Percentiles rank a stretch among this genome's conserved stretches.
These are phyloP conservation scores for Calliopsis andreniformis DNA, from an alignment of 1,140 invertebrate species.

Conservation along the genomic window DNA sequence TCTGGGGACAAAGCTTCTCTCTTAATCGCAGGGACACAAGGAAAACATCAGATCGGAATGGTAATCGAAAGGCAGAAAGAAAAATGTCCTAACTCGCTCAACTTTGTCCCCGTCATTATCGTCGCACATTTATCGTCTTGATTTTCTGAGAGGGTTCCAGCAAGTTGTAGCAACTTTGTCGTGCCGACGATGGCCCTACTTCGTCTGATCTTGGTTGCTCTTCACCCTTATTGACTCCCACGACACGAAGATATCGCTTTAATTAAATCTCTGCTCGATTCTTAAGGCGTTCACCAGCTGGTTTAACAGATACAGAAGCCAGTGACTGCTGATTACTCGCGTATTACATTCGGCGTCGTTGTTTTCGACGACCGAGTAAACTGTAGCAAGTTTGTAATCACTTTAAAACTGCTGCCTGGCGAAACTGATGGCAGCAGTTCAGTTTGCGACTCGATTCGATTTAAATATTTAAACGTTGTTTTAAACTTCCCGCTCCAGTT, in stretches of 20 bases:
- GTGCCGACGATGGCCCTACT: background rate
- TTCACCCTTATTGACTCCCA: background rate
- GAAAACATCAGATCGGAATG: constrained; percentile 17
- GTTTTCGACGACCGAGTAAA: constrained; percentile 21
- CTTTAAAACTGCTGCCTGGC: constrained; percentile 27
- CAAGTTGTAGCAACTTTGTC: background rate
- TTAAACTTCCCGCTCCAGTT: constrained; percentile 27
- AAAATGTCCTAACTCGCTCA: background rate
- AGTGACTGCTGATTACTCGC: constrained; percentile 21
- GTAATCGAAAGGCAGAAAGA: constrained; percentile 21
- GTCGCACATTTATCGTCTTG: constrained; percentile 20
- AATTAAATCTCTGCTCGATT: constrained; percentile 6
- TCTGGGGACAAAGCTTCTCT: constrained; percentile 47
- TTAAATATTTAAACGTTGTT: constrained; percentile 41
- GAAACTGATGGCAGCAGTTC: constrained; percentile 41
- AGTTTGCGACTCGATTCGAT: constrained; percentile 39
- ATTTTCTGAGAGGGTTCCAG: constrained; percentile 20
- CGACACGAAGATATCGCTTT: constrained; percentile 10
- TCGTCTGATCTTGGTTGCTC: background rate
- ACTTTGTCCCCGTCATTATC: background rate
- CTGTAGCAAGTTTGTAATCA: constrained; percentile 40
- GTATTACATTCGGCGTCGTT: constrained; percentile 26
- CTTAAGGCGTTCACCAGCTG: background rate
- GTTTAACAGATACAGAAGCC: background rate
- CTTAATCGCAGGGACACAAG: constrained; percentile 35